Evolutionary conservation across 2,888 invertebrate species (phyloP).

Genomic region (Peribatodes rhomboidaria): DNA sequence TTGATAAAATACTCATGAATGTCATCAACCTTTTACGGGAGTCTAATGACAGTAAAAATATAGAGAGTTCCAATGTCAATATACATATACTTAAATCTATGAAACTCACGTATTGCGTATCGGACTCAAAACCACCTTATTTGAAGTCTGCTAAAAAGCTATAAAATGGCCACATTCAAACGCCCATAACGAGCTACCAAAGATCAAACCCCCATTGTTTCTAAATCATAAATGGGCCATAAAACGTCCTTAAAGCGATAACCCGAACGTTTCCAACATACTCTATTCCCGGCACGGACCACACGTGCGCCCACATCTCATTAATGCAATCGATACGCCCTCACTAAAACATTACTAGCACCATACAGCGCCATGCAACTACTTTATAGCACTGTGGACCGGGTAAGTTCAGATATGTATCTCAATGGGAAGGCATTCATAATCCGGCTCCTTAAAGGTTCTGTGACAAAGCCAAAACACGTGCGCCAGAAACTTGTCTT

Average conservation of each 20-base stretch:
- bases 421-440: slow-evolving; percentile 50
- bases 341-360: slow-evolving; percentile 74
- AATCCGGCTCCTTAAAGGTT: slow-evolving; percentile 51
- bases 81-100: too few relatives aligned
- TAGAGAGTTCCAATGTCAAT: too few relatives aligned
- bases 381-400: slow-evolving; percentile 71
- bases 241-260: slow-evolving; percentile 72
- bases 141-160: slow-evolving; percentile 34
- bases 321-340: slow-evolving; percentile 84
- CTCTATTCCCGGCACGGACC: slow-evolving; percentile 75
- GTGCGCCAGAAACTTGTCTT: slow-evolving; percentile 5
- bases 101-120: neutral
- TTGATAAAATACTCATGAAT: neutral
- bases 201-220: slow-evolving; percentile 74
- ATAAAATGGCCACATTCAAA: slow-evolving; percentile 54
- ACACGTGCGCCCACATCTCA: slow-evolving; percentile 83
- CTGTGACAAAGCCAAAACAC: slow-evolving; percentile 14
- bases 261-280: slow-evolving; percentile 68
- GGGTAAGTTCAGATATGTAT: slow-evolving; percentile 61
- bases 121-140: neutral
- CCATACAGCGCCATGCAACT: slow-evolving; percentile 52
- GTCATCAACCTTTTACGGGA: neutral
- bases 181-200: slow-evolving; percentile 62
- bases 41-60: neutral
- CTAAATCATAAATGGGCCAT: slow-evolving; percentile 72